A percentile compares a stretch with the other conserved stretches of the same genome.
Conservation (phyloP, 2,797 vertebrate genomes). For the Furcifer pardalis region DNA sequence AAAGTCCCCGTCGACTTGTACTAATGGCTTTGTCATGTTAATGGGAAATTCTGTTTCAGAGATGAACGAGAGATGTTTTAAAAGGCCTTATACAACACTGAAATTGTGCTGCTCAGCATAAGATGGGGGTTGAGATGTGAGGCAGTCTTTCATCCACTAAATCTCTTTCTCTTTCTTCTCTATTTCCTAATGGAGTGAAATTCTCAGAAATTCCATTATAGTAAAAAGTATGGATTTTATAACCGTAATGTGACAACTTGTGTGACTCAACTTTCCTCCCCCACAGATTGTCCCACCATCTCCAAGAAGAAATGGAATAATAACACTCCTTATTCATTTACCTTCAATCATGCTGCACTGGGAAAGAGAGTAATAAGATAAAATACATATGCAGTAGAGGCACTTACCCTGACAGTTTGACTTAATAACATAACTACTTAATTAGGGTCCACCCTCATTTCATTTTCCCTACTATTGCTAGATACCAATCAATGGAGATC, state of each 20-base stretch:
- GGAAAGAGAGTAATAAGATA: conserved; percentile 42
- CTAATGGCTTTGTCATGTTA: conserved; percentile 13
- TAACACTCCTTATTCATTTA: conserved; percentile 19
- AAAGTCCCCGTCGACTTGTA: neutral
- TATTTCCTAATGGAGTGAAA: conserved; percentile 20
- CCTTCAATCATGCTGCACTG: conserved; percentile 25
- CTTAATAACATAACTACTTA: conserved; percentile 60
- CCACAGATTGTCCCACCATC: conserved; percentile 23
- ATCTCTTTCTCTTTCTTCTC: conserved; percentile 31
- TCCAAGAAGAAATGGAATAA: conserved; percentile 38
- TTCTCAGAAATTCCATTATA: conserved; percentile 51
- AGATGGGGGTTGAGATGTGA: neutral
- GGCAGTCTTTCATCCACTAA: conserved; percentile 31
- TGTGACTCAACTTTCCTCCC: conserved; percentile 58
- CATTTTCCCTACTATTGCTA: conserved; percentile 42
- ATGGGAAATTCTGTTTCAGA: conserved; percentile 4
- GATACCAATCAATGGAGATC: conserved; percentile 36
- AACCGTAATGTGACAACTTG: conserved; percentile 23
- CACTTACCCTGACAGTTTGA: conserved; percentile 36
- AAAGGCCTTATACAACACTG: conserved; percentile 2
- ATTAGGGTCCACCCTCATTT: conserved; percentile 43
- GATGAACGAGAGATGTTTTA: conserved; percentile 20
- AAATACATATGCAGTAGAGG: conserved; percentile 14
- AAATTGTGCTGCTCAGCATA: conserved; percentile 2
- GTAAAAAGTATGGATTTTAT: conserved; percentile 41